Base-by-base conservation (phyloP, 2,113 vertebrate species). In the Glaucomys volans region DNA sequence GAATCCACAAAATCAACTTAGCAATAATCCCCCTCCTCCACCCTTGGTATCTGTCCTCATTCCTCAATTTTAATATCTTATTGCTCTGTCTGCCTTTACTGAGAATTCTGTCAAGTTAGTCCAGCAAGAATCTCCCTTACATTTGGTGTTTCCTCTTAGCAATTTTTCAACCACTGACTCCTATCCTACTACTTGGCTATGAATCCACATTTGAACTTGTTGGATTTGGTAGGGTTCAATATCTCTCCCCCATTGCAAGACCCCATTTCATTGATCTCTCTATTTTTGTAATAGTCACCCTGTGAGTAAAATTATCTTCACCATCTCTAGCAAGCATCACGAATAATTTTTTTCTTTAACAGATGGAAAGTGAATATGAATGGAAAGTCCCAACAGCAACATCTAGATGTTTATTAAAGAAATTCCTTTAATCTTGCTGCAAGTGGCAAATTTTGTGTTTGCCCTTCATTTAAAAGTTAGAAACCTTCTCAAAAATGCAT, bases 401-500 rank as follows among this genome's bases (percentile, higher is more conserved):
- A 32, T 93, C 17, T 80, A 28, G 40, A 95, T 47, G 5, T 28
- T 94, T 86, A 74, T 57, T 76, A 42, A 62, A 95, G 2, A 35
- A 74, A 91, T 86, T 86, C 35, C 11, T 90, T 79, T 80, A 79
- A 75, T 20, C 44, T 83, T 83, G 30, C 5, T 86, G 1, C 71
- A 72, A 90, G 7, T 30, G 50, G 37, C 67, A 95, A 94, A 88
- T 86, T 83, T 74, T 83, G 54, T 77, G 16, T 54, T 95, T 87
- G 66, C 26, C 28, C 28, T 95, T 62, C 22, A 28, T 62, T 62
- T 79, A 95, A 90, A 94, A 87, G 24, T 52, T 47, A 91, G 24
- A 95, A 90, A 67, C 2, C 44, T 69, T 59, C 47, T 40, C 26
- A 57, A 71, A 95, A 90, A 74, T 80, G 7, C 0, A 64, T 74